Evolutionary conservation across 1,140 invertebrate species (phyloP), one percentile per base, ranked within the genome.

Genomic region (Patella vulgata): DNA sequence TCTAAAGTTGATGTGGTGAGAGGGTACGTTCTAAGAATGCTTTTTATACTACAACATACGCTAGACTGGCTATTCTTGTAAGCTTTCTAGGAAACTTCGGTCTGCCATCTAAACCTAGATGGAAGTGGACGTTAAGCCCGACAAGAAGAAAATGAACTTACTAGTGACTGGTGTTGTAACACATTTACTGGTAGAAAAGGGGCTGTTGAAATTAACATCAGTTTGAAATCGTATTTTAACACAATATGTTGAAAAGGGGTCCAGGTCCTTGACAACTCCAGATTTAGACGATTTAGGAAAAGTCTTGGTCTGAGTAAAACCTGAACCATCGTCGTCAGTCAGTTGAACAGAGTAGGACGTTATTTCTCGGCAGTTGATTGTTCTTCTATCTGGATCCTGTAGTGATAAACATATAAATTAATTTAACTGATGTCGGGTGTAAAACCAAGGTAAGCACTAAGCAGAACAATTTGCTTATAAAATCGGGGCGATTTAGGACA

Each of bases 231-330:
- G 59, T 42, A 78, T 59, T 19, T 50, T 53, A 11, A 73, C 68
- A 61, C 75, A 78, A 59, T 74, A 78, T 59, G 61, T 47, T 0
- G 70, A 74, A 27, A 63, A 71, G 2, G 75, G 75, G 31, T 64
- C 39, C 0, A 75, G 66, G 27, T 75, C 63, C 0, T 69, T 62
- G 3, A 78, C 63, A 61, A 56, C 17, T 65, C 59, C n/a, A 63
- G 36, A 12, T 57, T 58, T 4, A 59, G 42, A 51, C 36, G 57
- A 53, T 5, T 52, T 70, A 2, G 70, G 62, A 9, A 64, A 50
- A 17, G 69, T 62, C 31, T 62, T 68, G 58, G 43, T 63, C 40
- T 11, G 59, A 48, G 31, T 56, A 50, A 36, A 53, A 28, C 40
- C 44, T n/a, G 19, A 44, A 33, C 43, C 58, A 23, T 55, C 33